phyloP scores from a whole-genome alignment of 2,113 vertebrate species.

The Stictonetta naevosa region DNA sequence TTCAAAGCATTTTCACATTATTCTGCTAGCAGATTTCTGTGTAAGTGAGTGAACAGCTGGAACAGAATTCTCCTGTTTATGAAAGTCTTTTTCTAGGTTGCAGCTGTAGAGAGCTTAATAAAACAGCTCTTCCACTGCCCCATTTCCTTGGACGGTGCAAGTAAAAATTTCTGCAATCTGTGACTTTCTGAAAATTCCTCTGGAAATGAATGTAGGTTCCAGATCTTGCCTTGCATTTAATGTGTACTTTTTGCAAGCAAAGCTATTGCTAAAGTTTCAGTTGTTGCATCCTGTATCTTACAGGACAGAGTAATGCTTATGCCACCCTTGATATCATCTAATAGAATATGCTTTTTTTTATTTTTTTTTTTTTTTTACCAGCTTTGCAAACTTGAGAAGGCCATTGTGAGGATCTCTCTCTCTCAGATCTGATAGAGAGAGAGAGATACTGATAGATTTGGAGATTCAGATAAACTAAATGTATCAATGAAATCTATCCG shows the following conservation, averaged over 20 bases:
- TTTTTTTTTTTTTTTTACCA: not conserved
- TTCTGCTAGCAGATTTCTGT: not conserved
- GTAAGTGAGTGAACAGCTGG: not conserved
- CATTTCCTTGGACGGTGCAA: not conserved
- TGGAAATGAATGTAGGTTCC: not conserved
- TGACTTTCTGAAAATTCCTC: not conserved
- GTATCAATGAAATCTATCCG: not conserved
- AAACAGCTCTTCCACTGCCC: not conserved
- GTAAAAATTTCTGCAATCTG: not conserved
- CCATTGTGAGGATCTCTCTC: not conserved
- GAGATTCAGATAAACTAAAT: not conserved
- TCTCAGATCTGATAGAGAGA: not conserved
- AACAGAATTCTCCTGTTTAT: not conserved
- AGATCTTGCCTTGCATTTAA: not conserved
- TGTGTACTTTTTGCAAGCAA: not conserved
- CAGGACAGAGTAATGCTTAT: not conserved
- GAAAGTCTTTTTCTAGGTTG: not conserved
- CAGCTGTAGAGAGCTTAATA: not conserved
- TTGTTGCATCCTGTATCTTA: not conserved
- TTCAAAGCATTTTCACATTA: not conserved
- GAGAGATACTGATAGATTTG: not conserved
- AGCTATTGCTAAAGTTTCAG: not conserved
- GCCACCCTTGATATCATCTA: not conserved
- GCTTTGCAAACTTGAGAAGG: accelerated
- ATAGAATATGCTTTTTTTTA: not conserved